Evolutionary conservation across 2,888 invertebrate species (phyloP).

Genomic region (Eristalis pertinax): DNA sequence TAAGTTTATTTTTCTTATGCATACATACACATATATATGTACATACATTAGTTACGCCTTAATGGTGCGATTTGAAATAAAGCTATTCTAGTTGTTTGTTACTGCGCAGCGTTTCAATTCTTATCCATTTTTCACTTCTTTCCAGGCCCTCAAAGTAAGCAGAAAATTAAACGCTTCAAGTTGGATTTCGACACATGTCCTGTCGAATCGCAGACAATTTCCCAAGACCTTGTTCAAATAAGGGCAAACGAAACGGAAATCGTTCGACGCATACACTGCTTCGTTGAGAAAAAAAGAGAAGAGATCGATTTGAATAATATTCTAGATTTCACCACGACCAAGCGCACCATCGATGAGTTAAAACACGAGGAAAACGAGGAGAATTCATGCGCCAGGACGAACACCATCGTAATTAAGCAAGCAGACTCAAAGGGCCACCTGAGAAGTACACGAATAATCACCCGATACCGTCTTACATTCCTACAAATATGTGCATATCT

Average conservation of each 20-base stretch:
- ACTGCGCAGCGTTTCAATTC: slow-evolving; percentile 18
- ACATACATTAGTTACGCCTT: slow-evolving; percentile 11
- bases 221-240: slow-evolving; percentile 86
- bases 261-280: slow-evolving; percentile 87
- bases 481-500: slow-evolving; percentile 54
- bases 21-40: slow-evolving; percentile 22
- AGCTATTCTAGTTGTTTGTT: slow-evolving; percentile 42
- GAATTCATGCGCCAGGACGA: slow-evolving; percentile 88
- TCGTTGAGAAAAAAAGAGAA: slow-evolving; percentile 88
- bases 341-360: slow-evolving; percentile 63
- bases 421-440: slow-evolving; percentile 90
- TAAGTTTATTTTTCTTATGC: slow-evolving; percentile 46
- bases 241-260: slow-evolving; percentile 86
- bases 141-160: slow-evolving; percentile 9
- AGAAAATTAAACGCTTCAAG: slow-evolving; percentile 59
- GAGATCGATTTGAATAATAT: slow-evolving; percentile 89
- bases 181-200: slow-evolving; percentile 72
- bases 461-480: slow-evolving; percentile 1
- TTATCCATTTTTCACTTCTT: slow-evolving; percentile 19
- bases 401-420: slow-evolving; percentile 87
- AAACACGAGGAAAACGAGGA: slow-evolving; percentile 74
- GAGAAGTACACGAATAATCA: slow-evolving; percentile 84
- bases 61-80: slow-evolving; percentile 47
- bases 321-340: slow-evolving; percentile 86
- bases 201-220: slow-evolving; percentile 76